Conservation (phyloP, 2,888 invertebrate species). For the Norana najaformis region DNA sequence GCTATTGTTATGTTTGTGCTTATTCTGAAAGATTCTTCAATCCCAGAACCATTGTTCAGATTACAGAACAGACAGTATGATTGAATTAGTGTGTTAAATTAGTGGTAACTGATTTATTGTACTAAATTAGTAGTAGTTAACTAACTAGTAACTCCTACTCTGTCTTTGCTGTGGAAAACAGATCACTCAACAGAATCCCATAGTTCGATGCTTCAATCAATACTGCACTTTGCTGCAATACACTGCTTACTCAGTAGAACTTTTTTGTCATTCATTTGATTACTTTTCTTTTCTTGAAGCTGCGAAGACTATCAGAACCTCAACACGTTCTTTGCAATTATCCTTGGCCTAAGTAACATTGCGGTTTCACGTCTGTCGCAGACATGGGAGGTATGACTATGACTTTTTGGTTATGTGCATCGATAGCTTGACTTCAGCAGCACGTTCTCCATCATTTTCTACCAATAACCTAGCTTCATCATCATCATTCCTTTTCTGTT, state of each 20-base stretch:
- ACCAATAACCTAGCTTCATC: too few species aligned
- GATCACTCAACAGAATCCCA: not conserved
- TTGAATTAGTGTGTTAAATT: not conserved
- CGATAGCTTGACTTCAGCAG: too few species aligned
- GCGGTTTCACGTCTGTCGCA: slow-evolving; percentile 76
- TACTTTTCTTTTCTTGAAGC: slow-evolving; percentile 64
- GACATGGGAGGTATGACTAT: slow-evolving; percentile 73
- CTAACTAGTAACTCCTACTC: too few species aligned
- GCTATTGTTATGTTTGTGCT: not conserved
- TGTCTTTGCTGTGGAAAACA: not conserved
- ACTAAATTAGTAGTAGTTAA: too few species aligned
- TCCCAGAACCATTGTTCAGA: not conserved
- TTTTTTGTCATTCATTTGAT: not conserved
- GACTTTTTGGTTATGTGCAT: not conserved
- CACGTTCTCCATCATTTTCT: too few species aligned
- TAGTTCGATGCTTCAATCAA: not conserved
- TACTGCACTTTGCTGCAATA: not conserved
- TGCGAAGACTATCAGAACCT: slow-evolving; percentile 81
- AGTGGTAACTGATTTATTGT: too few species aligned
- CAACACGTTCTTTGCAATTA: slow-evolving; percentile 81
- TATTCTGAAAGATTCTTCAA: not conserved
- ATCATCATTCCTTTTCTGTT: too few species aligned
- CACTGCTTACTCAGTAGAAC: not conserved
- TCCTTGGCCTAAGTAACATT: slow-evolving; percentile 80
- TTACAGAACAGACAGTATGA: not conserved